Base-by-base conservation (phyloP, 2,888 invertebrate genomes). In the Drosophila neotestacea region DNA sequence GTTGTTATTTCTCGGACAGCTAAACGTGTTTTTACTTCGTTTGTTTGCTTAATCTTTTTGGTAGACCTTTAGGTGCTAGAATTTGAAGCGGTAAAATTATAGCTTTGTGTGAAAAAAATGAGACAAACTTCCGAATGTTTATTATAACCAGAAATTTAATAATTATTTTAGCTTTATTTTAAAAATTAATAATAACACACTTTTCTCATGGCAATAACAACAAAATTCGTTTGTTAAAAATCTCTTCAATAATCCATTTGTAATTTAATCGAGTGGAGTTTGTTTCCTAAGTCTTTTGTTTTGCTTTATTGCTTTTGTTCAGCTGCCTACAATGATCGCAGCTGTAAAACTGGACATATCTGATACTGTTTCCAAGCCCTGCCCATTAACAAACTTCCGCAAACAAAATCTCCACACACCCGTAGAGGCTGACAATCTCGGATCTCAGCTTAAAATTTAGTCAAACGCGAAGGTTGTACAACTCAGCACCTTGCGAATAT, bases 381-480 rank as follows among this genome's bases (percentile, higher is more conserved):
- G 62, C 48, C 70, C 59, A 79, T 82, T 79, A 70, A 66, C 74
- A 85, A 87, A 70, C 77, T 85, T 87, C 83, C 83, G 88, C 76
- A 85, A 87, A 86, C 61, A 76, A 85, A 84, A 62, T 68, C 78
- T 70, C 50, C 51, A 36, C 39, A 42, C 52, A 13, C 39, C 38
- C 11, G 47, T 28, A 44, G 11, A 38, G 6, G 11, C 59, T 39
- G 38, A 44, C 47, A 65, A 62, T 62, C 51, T 69, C 28, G 13
- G 44, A 70, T 71, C 68, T 50, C 71, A 70, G 79, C 87, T 79
- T 82, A 60, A 82, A 82, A 79, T 82, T 82, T 77, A 85, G 88
- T 85, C 85, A 88, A 79, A 73, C 83, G 88, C 88, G 86, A 88
- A 85, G 84, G 84, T 75, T 81, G 70, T 65, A 73, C 69, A 66